Conservation (phyloP, 1,140 invertebrate species). For the Lepidurus couesii region DNA sequence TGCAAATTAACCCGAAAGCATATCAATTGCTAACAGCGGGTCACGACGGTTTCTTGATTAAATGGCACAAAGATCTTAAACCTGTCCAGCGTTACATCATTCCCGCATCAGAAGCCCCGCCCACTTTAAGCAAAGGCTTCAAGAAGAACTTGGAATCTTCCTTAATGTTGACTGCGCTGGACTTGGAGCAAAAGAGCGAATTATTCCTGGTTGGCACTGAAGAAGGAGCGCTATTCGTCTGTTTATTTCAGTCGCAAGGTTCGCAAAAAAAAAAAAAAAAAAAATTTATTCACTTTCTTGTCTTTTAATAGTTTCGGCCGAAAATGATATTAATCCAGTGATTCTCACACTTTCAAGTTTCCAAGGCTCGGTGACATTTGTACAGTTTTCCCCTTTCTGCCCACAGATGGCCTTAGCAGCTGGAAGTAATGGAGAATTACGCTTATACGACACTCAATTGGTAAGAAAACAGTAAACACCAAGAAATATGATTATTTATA, state of each 20-base stretch:
- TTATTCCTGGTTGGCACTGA: background rate
- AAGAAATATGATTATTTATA: too few species aligned
- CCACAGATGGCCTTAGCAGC: background rate
- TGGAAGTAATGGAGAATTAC: background rate
- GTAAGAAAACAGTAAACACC: background rate
- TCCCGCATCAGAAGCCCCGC: background rate
- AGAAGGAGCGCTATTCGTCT: background rate
- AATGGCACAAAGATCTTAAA: background rate
- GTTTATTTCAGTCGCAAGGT: background rate
- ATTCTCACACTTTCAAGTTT: background rate
- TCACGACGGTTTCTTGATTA: background rate
- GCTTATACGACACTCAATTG: background rate
- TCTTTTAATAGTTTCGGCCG: background rate
- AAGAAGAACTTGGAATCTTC: background rate
- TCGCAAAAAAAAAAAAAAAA: background rate
- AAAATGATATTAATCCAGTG: background rate
- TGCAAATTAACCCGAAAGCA: background rate
- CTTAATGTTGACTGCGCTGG: background rate
- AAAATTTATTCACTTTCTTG: background rate
- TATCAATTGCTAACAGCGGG: background rate
- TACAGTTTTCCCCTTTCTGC: background rate
- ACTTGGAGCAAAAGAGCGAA: background rate
- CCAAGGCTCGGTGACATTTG: background rate
- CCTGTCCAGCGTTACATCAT: conserved; percentile 7
- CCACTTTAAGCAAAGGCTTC: background rate